phyloP scores from a whole-genome alignment of 2,888 invertebrate genomes.

The Drosophila hawaiiensis region DNA sequence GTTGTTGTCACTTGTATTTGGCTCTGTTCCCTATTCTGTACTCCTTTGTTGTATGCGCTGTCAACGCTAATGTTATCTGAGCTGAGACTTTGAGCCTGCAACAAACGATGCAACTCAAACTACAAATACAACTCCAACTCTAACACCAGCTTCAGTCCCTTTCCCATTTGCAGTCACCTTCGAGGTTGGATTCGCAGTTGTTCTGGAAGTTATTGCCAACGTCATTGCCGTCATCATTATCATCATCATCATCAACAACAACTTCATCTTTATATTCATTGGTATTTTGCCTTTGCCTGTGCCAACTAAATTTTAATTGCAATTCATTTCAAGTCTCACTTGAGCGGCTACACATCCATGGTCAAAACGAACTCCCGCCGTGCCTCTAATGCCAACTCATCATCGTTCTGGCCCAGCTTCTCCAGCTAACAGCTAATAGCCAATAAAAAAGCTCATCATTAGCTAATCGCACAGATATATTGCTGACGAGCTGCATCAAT shows the following conservation, averaged over 20 bases:
- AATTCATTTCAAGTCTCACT: conserved; percentile 54
- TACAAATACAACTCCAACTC: background rate
- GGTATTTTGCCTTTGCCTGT: conserved; percentile 20
- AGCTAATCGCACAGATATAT: conserved; percentile 2
- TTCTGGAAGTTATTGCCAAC: conserved; percentile 26
- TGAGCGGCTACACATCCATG: conserved; percentile 11
- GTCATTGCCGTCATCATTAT: conserved; percentile 41
- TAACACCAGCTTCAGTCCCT: conserved; percentile 5
- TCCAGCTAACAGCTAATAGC: background rate
- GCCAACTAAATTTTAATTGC: conserved; percentile 62
- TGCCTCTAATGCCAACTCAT: conserved; percentile 46
- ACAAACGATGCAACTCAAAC: conserved; percentile 17
- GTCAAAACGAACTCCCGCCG: conserved; percentile 25
- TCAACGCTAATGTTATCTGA: conserved; percentile 73
- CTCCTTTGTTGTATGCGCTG: conserved; percentile 54
- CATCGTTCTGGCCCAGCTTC: conserved; percentile 10
- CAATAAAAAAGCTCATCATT: conserved; percentile 6
- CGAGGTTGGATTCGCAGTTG: conserved; percentile 21
- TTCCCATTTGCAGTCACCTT: conserved; percentile 27
- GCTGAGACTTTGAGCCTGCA: conserved; percentile 51
- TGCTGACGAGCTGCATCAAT: conserved; percentile 3
- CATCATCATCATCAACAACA: conserved; percentile 6
- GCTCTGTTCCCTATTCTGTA: conserved; percentile 16
- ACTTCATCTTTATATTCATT: conserved; percentile 9
- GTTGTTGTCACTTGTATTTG: conserved; percentile 9